Conservation (phyloP, 2,888 invertebrate species). For the Drosophila emarginata region DNA sequence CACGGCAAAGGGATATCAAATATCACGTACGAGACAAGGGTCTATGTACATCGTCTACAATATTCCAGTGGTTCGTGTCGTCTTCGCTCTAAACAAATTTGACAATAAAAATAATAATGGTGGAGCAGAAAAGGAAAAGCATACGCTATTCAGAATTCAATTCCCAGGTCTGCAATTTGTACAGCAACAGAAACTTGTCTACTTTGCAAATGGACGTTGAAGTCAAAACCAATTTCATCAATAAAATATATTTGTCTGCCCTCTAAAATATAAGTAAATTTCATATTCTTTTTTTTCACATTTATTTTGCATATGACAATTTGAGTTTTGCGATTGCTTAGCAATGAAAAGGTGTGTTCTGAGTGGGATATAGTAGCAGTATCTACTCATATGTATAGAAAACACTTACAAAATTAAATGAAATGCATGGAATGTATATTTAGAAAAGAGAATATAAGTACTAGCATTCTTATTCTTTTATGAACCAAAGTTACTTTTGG, state of each 20-base stretch:
- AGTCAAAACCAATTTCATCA: conserved; percentile 72
- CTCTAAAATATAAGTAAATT: conserved; percentile 12
- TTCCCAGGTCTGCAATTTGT: conserved; percentile 75
- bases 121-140: conserved; percentile 20
- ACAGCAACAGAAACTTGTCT: conserved; percentile 59
- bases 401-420: conserved; percentile 16
- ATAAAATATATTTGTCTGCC: conserved; percentile 70
- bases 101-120: conserved; percentile 65
- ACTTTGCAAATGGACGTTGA: conserved; percentile 67
- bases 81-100: conserved; percentile 57
- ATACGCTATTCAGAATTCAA: conserved; percentile 29
- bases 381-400: background rate
- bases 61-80: conserved; percentile 32
- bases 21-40: conserved; percentile 77
- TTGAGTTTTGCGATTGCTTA: conserved; percentile 27
- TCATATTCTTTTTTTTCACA: conserved; percentile 8
- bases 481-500: background rate
- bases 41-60: conserved; percentile 32
- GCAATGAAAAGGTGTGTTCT: conserved; percentile 28
- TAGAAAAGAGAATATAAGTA: background rate
- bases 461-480: background rate
- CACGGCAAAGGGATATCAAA: conserved; percentile 44
- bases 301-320: conserved; percentile 43
- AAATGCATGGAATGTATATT: background rate
- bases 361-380: background rate